These are phyloP conservation scores for Drosophila pachea DNA, from an alignment of 1,140 invertebrate species.

Conservation along the genomic window DNA sequence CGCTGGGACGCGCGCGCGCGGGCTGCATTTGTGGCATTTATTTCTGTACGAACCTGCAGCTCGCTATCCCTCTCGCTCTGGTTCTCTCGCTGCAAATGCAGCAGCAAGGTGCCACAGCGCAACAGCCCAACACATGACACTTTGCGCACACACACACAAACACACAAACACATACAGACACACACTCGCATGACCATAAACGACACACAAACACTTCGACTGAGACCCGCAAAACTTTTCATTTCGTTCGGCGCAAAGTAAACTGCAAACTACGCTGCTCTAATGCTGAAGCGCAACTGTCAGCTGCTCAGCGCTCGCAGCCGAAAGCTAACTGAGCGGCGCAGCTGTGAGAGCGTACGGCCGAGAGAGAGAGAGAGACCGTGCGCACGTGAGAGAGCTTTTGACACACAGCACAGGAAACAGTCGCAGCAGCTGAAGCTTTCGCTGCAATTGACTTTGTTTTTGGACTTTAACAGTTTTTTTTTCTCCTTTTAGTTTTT, in stretches of 20 bases:
- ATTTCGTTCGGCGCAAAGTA: slow-evolving; percentile 62
- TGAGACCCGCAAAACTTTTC: slow-evolving; percentile 47
- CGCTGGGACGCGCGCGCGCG: slow-evolving; percentile 14
- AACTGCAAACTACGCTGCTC: slow-evolving; percentile 70
- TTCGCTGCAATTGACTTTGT: slow-evolving; percentile 37
- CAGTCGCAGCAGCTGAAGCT: slow-evolving; percentile 37
- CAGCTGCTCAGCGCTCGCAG: slow-evolving; percentile 63
- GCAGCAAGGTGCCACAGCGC: slow-evolving; percentile 47
- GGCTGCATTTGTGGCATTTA: slow-evolving; percentile 57
- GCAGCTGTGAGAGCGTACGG: background rate
- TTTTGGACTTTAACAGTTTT: slow-evolving; percentile 22
- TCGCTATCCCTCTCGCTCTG: background rate
- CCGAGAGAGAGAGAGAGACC: slow-evolving; percentile 6
- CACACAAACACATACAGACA: slow-evolving; percentile 11
- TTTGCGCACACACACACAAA: slow-evolving; percentile 11
- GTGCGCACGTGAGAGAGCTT: slow-evolving; percentile 15
- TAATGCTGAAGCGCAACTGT: slow-evolving; percentile 75
- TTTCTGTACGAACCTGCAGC: slow-evolving; percentile 50
- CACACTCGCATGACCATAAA: background rate
- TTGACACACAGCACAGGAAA: slow-evolving; percentile 34
- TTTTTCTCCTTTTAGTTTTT: slow-evolving; percentile 14
- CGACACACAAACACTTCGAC: too few species aligned
- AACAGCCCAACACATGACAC: slow-evolving; percentile 16
- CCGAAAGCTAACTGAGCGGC: slow-evolving; percentile 36
- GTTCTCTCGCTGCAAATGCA: slow-evolving; percentile 13